A percentile compares a stretch with the other conserved stretches of the same genome.
These are phyloP conservation scores for Hyposmocoma kahamanoa DNA, from an alignment of 1,140 invertebrate genomes.

Conservation along the genomic window DNA sequence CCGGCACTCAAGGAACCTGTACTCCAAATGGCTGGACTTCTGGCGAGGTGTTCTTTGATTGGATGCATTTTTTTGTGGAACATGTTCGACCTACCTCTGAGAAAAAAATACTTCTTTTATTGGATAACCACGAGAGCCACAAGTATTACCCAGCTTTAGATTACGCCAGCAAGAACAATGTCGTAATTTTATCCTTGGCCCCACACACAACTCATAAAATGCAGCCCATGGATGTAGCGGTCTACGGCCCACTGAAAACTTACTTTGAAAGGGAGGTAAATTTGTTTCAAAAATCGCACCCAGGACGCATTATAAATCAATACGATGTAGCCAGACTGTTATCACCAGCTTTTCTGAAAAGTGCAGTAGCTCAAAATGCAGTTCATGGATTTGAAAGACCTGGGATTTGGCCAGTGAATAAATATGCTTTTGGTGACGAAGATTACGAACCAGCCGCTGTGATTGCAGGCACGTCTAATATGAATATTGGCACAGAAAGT, in stretches of 20 bases:
- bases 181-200: too few species aligned
- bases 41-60: constrained; percentile 26
- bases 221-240: constrained; percentile 50
- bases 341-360: constrained; percentile 41
- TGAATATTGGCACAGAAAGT: constrained; percentile 41
- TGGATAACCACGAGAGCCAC: constrained; percentile 18
- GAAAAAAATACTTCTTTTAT: constrained; percentile 18
- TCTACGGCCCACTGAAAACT: constrained; percentile 33
- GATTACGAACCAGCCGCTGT: constrained; percentile 31
- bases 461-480: constrained; percentile 46
- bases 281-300: too few species aligned
- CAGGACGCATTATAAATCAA: constrained; percentile 22
- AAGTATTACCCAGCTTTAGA: constrained; percentile 19
- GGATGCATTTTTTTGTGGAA: constrained; percentile 25
- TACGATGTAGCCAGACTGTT: too few species aligned
- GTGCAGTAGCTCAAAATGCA: constrained; percentile 41
- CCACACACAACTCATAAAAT: constrained; percentile 38
- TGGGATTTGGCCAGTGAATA: constrained; percentile 50
- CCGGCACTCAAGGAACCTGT: constrained; percentile 25
- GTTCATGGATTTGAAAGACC: constrained; percentile 42
- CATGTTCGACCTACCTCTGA: constrained; percentile 10
- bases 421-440: constrained; percentile 37
- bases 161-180: constrained; percentile 14
- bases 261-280: too few species aligned
- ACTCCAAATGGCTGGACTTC: constrained; percentile 25